Evolutionary conservation across 2,113 vertebrate genomes (phyloP).

Genomic region (Oreocharis arfaki): DNA sequence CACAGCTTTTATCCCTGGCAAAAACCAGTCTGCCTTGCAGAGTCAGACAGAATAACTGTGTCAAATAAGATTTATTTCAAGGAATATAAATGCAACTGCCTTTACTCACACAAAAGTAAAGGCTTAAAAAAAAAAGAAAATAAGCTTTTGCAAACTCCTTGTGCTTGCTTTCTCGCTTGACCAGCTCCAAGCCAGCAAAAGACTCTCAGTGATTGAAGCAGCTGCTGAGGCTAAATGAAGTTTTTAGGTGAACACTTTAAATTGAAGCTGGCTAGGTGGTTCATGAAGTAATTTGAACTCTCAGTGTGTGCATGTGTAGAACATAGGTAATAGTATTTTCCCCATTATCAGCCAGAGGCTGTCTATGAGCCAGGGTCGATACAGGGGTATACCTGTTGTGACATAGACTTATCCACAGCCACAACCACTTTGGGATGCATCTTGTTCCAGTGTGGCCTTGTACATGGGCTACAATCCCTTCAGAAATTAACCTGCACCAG

Average conservation of each 20-base stretch:
- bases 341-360: neutral
- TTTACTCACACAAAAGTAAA: conserved; percentile 5
- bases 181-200: neutral
- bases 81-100: neutral
- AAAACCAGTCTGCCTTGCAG: neutral
- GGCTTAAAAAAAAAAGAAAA: neutral
- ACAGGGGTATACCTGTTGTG: neutral
- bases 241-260: conserved; percentile 54
- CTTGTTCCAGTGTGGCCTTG: neutral
- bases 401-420: neutral
- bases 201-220: neutral
- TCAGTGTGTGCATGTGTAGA: neutral
- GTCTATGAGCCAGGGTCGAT: neutral
- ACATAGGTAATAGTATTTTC: neutral
- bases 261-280: conserved; percentile 51
- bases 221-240: conserved; percentile 12
- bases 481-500: neutral
- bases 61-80: conserved; percentile 45
- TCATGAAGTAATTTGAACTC: conserved; percentile 61
- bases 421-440: neutral
- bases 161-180: neutral
- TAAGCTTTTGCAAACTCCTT: neutral
- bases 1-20: neutral
- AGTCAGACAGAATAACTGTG: neutral
- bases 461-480: neutral